Percentiles rank a stretch among this genome's conserved stretches.
Conservation (phyloP, 2,113 vertebrate genomes). For the Ciconia maguari region DNA sequence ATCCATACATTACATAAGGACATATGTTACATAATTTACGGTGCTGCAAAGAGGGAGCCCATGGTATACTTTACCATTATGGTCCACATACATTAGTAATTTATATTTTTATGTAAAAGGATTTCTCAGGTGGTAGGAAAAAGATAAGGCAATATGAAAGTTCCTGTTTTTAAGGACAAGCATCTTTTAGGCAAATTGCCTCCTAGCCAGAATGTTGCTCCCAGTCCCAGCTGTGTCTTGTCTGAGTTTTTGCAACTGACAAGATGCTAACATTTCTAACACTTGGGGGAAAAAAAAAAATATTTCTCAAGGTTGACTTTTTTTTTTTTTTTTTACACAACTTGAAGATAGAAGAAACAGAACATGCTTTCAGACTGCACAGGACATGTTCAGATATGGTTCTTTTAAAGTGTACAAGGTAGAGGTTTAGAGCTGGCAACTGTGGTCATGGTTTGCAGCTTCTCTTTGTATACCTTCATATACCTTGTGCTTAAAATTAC, state of each 20-base stretch:
- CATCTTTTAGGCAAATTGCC: not conserved
- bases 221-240: not conserved
- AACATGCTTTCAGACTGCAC: not conserved
- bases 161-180: not conserved
- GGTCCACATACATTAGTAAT: not conserved
- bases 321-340: not conserved
- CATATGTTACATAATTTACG: not conserved
- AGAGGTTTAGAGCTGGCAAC: not conserved
- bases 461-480: not conserved
- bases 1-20: not conserved
- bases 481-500: not conserved
- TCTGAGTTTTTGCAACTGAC: not conserved
- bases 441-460: not conserved
- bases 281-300: not conserved
- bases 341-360: not conserved
- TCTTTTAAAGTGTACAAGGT: not conserved
- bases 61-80: not conserved
- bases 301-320: not conserved
- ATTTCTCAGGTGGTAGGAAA: not conserved
- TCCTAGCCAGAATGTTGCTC: not conserved
- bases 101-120: not conserved
- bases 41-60: not conserved
- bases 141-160: not conserved
- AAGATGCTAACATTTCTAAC: not conserved
- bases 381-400: not conserved